These are phyloP conservation scores for Cyclargus thomasi DNA, from an alignment of 1,140 invertebrate species.

Conservation along the genomic window DNA sequence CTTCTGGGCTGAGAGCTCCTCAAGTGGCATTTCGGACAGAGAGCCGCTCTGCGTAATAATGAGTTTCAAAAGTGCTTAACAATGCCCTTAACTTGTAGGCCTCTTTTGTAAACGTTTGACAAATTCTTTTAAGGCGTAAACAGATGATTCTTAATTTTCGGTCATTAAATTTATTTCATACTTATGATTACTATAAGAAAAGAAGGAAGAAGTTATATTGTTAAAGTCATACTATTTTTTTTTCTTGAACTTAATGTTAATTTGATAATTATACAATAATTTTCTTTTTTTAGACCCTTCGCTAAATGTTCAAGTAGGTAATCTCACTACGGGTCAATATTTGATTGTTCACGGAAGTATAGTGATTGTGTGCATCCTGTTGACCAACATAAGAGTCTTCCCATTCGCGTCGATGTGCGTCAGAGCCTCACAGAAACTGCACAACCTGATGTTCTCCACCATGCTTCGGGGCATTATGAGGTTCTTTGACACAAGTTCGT, in stretches of 20 bases:
- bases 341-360: constrained; percentile 53
- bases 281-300: constrained; percentile 38
- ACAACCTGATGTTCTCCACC: constrained; percentile 78
- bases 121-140: neutral
- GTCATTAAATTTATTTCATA: too few species aligned
- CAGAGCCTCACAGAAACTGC: constrained; percentile 77
- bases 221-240: too few species aligned
- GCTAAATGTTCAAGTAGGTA: constrained; percentile 51
- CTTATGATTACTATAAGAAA: too few species aligned
- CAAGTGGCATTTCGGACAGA: neutral
- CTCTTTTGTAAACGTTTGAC: constrained; percentile 6
- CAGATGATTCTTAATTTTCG: too few species aligned
- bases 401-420: constrained; percentile 77
- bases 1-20: neutral
- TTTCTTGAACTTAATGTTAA: too few species aligned
- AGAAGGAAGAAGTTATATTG: too few species aligned
- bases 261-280: neutral
- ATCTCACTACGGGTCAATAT: constrained; percentile 57
- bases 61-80: constrained; percentile 3
- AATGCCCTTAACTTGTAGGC: constrained; percentile 12
- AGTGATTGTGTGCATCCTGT: constrained; percentile 34
- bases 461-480: constrained; percentile 85
- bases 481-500: constrained; percentile 90
- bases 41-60: neutral
- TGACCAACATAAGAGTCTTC: constrained; percentile 67